Evolutionary conservation across 2,888 invertebrate genomes (phyloP).

Genomic region (Epirrhoe alternata): DNA sequence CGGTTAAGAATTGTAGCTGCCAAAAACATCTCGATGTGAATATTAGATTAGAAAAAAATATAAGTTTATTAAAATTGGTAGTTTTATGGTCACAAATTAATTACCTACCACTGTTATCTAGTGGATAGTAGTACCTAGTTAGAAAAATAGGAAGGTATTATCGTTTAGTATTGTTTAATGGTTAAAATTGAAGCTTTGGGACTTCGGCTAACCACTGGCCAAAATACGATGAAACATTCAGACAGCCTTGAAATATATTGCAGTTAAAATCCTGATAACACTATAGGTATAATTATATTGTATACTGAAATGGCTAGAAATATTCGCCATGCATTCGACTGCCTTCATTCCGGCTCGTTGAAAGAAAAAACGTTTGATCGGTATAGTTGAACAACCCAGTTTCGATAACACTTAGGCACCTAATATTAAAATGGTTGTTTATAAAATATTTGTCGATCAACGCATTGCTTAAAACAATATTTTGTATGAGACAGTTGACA

Average conservation of each 20-base stretch:
- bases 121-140: conserved; percentile 1
- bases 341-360: neutral
- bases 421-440: conserved; percentile 36
- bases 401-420: conserved; percentile 30
- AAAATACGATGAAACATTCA: conserved; percentile 1
- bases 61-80: conserved; percentile 29
- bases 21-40: conserved; percentile 27
- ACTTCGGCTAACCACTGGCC: conserved; percentile 21
- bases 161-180: neutral
- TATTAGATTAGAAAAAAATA: conserved; percentile 32
- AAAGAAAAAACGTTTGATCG: conserved; percentile 26
- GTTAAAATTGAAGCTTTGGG: neutral
- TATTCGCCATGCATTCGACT: conserved; percentile 2
- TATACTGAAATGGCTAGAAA: neutral
- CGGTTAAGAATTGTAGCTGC: conserved; percentile 25
- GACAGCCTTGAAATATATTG: neutral
- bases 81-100: conserved; percentile 18
- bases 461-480: conserved; percentile 16
- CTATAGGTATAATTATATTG: conserved; percentile 2
- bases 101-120: conserved; percentile 10
- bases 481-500: conserved; percentile 10
- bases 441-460: conserved; percentile 36
- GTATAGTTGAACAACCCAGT: conserved; percentile 32
- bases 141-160: neutral
- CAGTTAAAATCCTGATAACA: conserved; percentile 17